Evolutionary conservation across 2,888 invertebrate species (phyloP).

Genomic region (Ophion costatus): DNA sequence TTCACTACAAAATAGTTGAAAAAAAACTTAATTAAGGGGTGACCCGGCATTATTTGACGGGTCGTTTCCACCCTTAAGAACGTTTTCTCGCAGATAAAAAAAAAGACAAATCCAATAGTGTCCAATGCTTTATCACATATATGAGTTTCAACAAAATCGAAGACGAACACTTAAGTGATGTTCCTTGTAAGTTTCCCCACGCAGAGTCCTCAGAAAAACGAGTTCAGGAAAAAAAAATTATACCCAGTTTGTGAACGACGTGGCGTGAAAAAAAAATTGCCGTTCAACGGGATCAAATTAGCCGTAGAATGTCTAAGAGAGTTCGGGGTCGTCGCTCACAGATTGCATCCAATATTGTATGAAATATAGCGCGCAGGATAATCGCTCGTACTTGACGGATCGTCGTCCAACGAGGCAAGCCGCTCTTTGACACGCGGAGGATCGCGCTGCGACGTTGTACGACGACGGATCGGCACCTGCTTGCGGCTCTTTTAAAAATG

Average conservation of each 20-base stretch:
- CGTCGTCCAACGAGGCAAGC: constrained; percentile 3
- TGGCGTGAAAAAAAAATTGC: background rate
- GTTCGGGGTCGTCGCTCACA: background rate
- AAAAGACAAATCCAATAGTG: too few species aligned
- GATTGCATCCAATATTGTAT: constrained; percentile 7
- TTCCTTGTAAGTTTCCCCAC: too few species aligned
- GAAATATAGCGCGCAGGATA: constrained; percentile 13
- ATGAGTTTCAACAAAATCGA: too few species aligned
- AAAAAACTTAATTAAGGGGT: too few species aligned
- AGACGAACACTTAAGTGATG: too few species aligned
- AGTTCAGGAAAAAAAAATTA: background rate
- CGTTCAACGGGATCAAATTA: background rate
- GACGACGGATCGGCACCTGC: constrained; percentile 75
- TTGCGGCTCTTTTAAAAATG: constrained; percentile 79
- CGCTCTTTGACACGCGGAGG: constrained; percentile 37
- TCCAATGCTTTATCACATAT: too few species aligned
- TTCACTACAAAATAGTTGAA: too few species aligned
- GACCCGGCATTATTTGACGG: too few species aligned
- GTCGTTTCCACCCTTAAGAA: too few species aligned
- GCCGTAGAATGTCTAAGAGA: background rate
- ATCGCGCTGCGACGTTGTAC: constrained; percentile 43
- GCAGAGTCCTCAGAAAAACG: background rate
- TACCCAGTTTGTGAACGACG: background rate
- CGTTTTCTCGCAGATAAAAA: too few species aligned
- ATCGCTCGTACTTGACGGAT: constrained; percentile 34